These are phyloP conservation scores for Epinephelus fuscoguttatus DNA, from an alignment of 2,113 vertebrate species.

Conservation along the genomic window DNA sequence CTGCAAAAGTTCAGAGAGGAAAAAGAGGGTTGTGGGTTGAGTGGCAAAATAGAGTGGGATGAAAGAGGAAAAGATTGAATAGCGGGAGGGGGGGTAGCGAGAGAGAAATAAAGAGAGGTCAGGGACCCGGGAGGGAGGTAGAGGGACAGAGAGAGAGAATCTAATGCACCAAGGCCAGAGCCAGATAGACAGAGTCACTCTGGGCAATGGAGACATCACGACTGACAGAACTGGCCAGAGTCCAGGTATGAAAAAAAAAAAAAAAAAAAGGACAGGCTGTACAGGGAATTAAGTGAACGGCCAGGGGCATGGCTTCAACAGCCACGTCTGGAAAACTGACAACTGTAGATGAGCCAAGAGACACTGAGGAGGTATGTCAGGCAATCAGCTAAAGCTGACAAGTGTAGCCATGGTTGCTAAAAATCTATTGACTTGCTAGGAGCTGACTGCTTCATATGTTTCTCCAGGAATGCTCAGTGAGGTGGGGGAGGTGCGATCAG, in stretches of 20 bases:
- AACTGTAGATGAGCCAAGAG: constrained; percentile 75
- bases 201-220: constrained; percentile 77
- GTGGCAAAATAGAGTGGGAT: constrained; percentile 48
- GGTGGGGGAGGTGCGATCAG: constrained; percentile 5
- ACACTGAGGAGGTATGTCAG: constrained; percentile 76
- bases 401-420: constrained; percentile 63
- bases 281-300: constrained; percentile 70
- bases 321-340: constrained; percentile 70
- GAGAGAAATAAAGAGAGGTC: constrained; percentile 56
- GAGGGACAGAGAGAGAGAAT: constrained; percentile 43
- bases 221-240: constrained; percentile 71
- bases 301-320: constrained; percentile 70
- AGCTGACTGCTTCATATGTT: constrained; percentile 48
- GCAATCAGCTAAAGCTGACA: constrained; percentile 73
- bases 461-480: constrained; percentile 28
- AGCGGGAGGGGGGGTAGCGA: neutral
- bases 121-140: constrained; percentile 34
- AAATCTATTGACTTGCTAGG: constrained; percentile 64
- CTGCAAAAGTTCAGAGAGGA: constrained; percentile 50
- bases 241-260: constrained; percentile 57
- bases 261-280: constrained; percentile 55
- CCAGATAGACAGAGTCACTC: constrained; percentile 63
- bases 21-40: constrained; percentile 34
- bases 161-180: constrained; percentile 45
- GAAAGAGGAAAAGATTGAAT: constrained; percentile 59